phyloP scores from a whole-genome alignment of 2,888 invertebrate species.

The Meliscaeva auricollis region DNA sequence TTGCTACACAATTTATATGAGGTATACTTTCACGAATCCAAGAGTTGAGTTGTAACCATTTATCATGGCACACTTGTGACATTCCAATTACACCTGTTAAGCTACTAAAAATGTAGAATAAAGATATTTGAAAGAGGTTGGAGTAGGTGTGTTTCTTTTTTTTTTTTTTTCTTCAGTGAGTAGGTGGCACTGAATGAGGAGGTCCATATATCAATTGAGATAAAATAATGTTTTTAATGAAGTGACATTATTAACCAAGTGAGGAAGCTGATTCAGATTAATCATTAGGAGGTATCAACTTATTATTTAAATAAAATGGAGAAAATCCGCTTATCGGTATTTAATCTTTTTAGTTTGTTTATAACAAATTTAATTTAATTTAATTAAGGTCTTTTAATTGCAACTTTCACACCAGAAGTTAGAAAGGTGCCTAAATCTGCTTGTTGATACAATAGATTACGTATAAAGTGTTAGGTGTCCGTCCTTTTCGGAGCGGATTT shows the following conservation, averaged over 20 bases:
- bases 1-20: conserved; percentile 35
- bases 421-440: too few species aligned
- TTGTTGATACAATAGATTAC: too few species aligned
- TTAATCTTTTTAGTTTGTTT: neutral
- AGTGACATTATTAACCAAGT: conserved; percentile 25
- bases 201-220: conserved; percentile 28
- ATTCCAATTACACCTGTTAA: conserved; percentile 74
- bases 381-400: too few species aligned
- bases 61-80: conserved; percentile 73
- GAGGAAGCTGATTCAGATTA: conserved; percentile 28
- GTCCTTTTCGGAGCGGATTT: too few species aligned
- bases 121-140: conserved; percentile 29
- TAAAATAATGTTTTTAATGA: conserved; percentile 10
- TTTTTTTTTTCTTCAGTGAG: conserved; percentile 8
- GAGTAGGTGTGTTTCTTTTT: conserved; percentile 26
- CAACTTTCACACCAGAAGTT: too few species aligned
- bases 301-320: neutral
- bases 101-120: conserved; percentile 60
- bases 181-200: conserved; percentile 34
- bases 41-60: conserved; percentile 69
- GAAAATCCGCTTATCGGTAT: neutral
- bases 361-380: too few species aligned
- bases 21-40: conserved; percentile 33
- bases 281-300: neutral
- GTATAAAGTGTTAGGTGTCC: too few species aligned